Evolutionary conservation across 2,888 invertebrate genomes (phyloP), one percentile per base, ranked within the genome.

Genomic region (Sipha maydis): DNA sequence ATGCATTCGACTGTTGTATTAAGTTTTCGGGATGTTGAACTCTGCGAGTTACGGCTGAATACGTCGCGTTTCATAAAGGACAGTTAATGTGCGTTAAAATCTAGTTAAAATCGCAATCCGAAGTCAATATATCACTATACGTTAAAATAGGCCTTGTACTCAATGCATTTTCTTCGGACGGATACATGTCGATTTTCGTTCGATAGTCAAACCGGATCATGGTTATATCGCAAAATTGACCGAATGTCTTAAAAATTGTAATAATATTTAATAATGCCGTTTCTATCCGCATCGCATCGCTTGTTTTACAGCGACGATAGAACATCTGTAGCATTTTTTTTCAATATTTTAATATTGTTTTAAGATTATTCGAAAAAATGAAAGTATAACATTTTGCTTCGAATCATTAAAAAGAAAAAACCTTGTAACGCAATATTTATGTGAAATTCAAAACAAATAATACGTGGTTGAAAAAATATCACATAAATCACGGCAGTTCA

Each of bases 401-500:
- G 48, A 21, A 61, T 41, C 34, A 25, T 14, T 28, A 2, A 31
- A 77, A 25, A 38, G 34, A 73, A 28, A 31, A 14, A 31, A 67
- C 7, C 14, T 21, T 25, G 31, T 71, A 34, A 71, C 21, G 8
- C 31, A 31, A 83, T 31, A 83, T 83, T 71, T 83, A 83, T 71
- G 83, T 25, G 48, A 48, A 48, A 71, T n/a, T 34, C 31, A 31
- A 56, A 83, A 83, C n/a, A 75, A 73, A 71, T 83, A 34, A 25
- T 48, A 75, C 34, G 34, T 19, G 17, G 71, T 73, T n/a, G 71
- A 61, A 38, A 31, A n/a, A 83, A 73, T 83, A 56, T 28, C 48
- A 21, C 19, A 83, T 75, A 75, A 83, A 83, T 83, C 56, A 83
- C 38, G 0, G 75, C 25, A 71, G 54, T 71, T 38, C n/a, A 80